Evolutionary conservation across 2,888 invertebrate genomes (phyloP), one percentile per base, ranked within the genome.

Genomic region (Atethmia centrago): DNA sequence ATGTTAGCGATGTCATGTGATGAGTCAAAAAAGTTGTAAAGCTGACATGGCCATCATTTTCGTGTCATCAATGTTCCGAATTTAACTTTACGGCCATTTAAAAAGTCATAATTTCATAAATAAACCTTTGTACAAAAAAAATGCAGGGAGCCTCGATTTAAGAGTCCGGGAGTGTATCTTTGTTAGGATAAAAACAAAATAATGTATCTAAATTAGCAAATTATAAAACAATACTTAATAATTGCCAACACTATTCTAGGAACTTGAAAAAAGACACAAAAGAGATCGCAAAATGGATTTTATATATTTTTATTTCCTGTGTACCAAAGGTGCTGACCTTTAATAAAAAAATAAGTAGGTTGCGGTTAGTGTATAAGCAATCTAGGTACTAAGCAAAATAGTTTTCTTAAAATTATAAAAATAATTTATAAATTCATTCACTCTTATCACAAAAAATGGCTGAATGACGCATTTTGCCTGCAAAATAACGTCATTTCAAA

Each of bases 401-500:
- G 16, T 71, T 71, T 79, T 47, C 80, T 61, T 75, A 55, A 79
- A 79, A 40, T 19, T 16, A 31, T 42, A 40, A 45, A 28, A 47
- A 79, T 61, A 71, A 40, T 19, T 40, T 71, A 75, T 19, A 71
- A 59, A 79, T 79, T 75, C 59, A 2, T 72, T 79, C 21, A 53
- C 9, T 51, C 49, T 31, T 79, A 72, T 61, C 73, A 73, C 79
- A 79, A 55, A 55, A 79, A n/a, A 55, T 61, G 40, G 53, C 53
- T 2, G 0, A 9, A 2, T 49, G 59, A 72, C 72, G 53, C n/a
- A 55, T 61, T 71, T 72, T 42, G 80, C 61, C 73, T 3, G 80
- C 80, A 80, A 79, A 78, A 61, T 55, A 19, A 61, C 80, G 80
- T 79, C 80, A 72, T 31, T 1, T 36, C 10, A 47, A 49, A 72